Base-by-base conservation (phyloP, 2,113 vertebrate species). In the Trematocara macrostoma region DNA sequence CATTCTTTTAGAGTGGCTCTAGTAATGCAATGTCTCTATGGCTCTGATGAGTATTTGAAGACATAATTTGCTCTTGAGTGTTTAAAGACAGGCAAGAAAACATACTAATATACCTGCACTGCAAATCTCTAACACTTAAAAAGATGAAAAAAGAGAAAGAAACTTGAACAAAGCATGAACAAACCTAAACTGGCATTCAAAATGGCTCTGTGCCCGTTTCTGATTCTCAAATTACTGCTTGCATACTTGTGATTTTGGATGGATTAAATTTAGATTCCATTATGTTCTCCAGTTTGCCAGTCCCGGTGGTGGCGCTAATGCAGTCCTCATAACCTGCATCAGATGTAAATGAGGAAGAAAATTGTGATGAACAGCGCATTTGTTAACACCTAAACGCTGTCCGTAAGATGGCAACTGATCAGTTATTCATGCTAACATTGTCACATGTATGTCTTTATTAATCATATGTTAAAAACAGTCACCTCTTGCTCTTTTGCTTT, bases 341-440 rank as follows among this genome's bases (percentile, higher is more conserved):
- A 52, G 15, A 71, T 82, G 78, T 57, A 86, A 89, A 86, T 69
- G 79, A 94, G 81, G 84, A 83, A 29, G 81, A 47, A 82, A 57
- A 69, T 84, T 76, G 86, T 94, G 93, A 95, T 92, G 91, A 93
- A 95, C 92, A 85, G 91, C 52, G 84, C 57, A 78, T 93, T 94
- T 89, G 84, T 89, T 89, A 89, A 88, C 88, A 78, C 81, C 89
- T 86, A 79, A 93, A 51, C 74, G n/a, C 38, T 16, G 51, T 78
- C 49, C 4, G 2, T 56, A 35, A 38, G 12, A 38, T 12, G 12
- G 14, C 40, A 59, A 18, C 52, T 82, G 42, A 74, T 82, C 80
- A 82, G 49, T 88, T 87, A 81, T 91, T 88, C 74, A 82, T 42
- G n/a, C 40, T 81, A 49, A 53, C 35, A 76, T 88, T 38, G 31